Conservation (phyloP, 2,113 vertebrate species). For the Ornithorhynchus anatinus region DNA sequence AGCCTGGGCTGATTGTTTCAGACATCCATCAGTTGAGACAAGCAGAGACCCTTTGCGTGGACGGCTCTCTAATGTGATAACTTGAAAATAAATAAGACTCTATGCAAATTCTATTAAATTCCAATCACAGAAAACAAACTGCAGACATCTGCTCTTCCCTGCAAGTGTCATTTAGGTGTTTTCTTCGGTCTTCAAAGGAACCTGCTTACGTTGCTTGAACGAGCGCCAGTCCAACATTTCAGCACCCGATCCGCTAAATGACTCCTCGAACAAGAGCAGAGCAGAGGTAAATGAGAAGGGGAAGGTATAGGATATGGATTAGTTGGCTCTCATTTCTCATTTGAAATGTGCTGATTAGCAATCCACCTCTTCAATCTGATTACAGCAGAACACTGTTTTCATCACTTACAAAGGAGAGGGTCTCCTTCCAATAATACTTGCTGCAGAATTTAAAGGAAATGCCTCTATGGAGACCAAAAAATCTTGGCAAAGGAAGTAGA, state of each 20-base stretch:
- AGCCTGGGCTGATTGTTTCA: neutral
- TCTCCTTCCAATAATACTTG: conserved; percentile 27
- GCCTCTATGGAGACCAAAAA: neutral
- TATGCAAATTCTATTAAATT: conserved; percentile 65
- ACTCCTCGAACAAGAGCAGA: conserved; percentile 27
- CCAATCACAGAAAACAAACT: conserved; percentile 64
- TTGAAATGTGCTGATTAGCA: conserved; percentile 43
- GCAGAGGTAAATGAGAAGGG: conserved; percentile 42
- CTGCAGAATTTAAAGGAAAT: neutral
- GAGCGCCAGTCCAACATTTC: conserved; percentile 31
- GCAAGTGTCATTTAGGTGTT: conserved; percentile 39
- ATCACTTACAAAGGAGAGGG: conserved; percentile 14
- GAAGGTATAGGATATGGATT: conserved; percentile 38
- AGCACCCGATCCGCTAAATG: conserved; percentile 47
- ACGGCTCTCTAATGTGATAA: conserved; percentile 56
- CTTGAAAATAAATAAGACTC: conserved; percentile 48
- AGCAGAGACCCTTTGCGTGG: neutral
- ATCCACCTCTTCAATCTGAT: conserved; percentile 46
- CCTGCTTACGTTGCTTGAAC: conserved; percentile 40
- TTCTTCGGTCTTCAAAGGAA: conserved; percentile 38
- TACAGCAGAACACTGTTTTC: conserved; percentile 40
- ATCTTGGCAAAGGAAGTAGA: neutral
- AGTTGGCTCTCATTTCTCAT: conserved; percentile 35
- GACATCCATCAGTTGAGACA: conserved; percentile 9
- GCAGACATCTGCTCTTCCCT: conserved; percentile 61